Evolutionary conservation across 2,888 invertebrate genomes (phyloP).

Genomic region (Machimus rusticus): DNA sequence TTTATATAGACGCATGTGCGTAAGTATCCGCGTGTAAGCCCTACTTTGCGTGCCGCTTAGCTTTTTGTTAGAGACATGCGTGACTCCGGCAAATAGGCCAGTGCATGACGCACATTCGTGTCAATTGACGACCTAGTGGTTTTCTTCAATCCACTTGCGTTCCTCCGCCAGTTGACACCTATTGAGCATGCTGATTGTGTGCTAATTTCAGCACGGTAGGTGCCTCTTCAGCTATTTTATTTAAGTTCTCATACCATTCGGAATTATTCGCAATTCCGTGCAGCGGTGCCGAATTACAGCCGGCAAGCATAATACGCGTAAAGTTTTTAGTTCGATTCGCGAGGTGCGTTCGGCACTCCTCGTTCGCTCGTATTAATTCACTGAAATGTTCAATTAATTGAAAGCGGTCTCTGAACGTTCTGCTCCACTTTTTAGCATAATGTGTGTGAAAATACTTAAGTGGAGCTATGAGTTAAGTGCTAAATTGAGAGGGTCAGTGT

Average conservation of each 20-base stretch:
- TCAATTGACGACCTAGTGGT: slow-evolving; percentile 3
- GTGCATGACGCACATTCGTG: slow-evolving; percentile 1
- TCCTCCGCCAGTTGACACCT: background rate
- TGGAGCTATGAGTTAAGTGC: background rate
- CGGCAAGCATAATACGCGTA: background rate
- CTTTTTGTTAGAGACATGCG: background rate
- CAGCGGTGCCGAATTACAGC: background rate
- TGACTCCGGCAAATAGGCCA: background rate
- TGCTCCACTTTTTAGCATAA: background rate
- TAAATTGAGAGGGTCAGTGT: slow-evolving; percentile 14
- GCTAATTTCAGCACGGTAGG: slow-evolving; percentile 14
- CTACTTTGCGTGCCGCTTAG: background rate
- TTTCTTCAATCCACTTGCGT: background rate
- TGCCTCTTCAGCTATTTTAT: background rate
- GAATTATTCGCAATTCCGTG: background rate
- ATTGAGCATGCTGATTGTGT: slow-evolving; percentile 26
- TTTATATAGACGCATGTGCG: background rate
- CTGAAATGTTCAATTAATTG: background rate
- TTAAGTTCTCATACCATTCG: background rate
- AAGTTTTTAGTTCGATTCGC: background rate
- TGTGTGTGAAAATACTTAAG: background rate
- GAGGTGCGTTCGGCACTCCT: background rate
- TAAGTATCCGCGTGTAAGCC: background rate
- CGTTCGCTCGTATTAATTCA: background rate
- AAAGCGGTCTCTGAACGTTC: background rate